Evolutionary conservation across 2,888 invertebrate genomes (phyloP), one percentile per base, ranked within the genome.

Genomic region (Teinopalpus imperialis): DNA sequence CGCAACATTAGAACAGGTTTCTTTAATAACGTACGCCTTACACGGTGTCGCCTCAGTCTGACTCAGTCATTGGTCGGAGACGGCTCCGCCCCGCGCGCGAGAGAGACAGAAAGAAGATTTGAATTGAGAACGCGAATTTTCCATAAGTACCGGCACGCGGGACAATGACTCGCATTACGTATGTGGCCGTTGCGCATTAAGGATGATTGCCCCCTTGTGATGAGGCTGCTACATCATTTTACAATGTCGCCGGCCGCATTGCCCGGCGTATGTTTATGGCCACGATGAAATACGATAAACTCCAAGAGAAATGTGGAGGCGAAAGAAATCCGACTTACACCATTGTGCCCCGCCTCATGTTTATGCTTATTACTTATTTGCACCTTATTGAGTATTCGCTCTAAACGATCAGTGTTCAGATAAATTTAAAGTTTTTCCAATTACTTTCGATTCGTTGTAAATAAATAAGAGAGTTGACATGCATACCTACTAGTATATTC

Each of bases 1-100:
- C 82, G 76, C 85, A 82, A 85, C 83, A 88, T 88, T 88, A 89
- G 87, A 89, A 89, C 89, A 81, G 89, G 89, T 89, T 89, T 87
- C 80, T 82, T 88, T 86, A 86, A 86, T 83, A 85, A 85, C 88
- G 78, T 81, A 86, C 87, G 86, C 89, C 88, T 87, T 87, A 79
- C 86, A 81, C 85, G 81, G 82, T 81, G 83, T 86, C 86, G 87
- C 86, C 78, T 74, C 77, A 78, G 75, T 78, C 79, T 69, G 78
- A 74, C 75, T 74, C 79, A 67, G 82, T 82, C 81, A 89, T 89
- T 89, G 89, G 89, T 81, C 74, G 76, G 68, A 74, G 72, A 71
- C 80, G 86, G 66, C 89, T 83, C 87, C 89, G 88, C 89, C 89
- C 89, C 81, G 79, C 81, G 83, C 69, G 81, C 74, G 85, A 83